These are phyloP conservation scores for Neomicropteryx cornuta DNA, from an alignment of 1,140 invertebrate species.

Conservation along the genomic window DNA sequence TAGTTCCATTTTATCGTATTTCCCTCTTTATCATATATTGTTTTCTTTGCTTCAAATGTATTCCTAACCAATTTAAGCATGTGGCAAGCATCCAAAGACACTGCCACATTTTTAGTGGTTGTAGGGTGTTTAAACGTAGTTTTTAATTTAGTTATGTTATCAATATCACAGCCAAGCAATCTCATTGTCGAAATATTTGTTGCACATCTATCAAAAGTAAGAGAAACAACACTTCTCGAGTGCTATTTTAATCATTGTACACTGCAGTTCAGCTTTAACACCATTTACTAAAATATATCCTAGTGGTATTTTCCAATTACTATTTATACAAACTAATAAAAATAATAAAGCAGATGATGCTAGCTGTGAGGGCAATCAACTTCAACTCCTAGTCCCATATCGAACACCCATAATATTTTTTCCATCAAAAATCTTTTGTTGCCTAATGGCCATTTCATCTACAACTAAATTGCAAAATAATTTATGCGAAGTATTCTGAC, in stretches of 20 bases:
- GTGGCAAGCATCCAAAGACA: constrained; percentile 15
- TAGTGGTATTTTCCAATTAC: too few species aligned
- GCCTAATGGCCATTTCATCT: constrained; percentile 19
- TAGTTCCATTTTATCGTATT: constrained; percentile 10
- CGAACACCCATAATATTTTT: constrained; percentile 18
- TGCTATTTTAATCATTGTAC: constrained; percentile 15
- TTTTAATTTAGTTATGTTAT: constrained; percentile 10
- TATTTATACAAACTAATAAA: constrained; percentile 20
- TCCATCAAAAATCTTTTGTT: constrained; percentile 15
- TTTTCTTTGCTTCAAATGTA: constrained; percentile 10
- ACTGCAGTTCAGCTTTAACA: constrained; percentile 14
- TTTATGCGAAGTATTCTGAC: constrained; percentile 6
- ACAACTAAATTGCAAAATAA: constrained; percentile 15
- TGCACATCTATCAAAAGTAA: constrained; percentile 22
- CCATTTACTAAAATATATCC: constrained; percentile 15
- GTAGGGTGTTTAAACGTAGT: constrained; percentile 15
- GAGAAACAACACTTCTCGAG: constrained; percentile 16
- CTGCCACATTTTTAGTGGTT: constrained; percentile 11
- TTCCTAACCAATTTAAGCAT: constrained; percentile 18
- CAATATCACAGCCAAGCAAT: constrained; percentile 16
- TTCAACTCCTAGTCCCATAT: constrained; percentile 14
- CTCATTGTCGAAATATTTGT: constrained; percentile 16
- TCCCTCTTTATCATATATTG: constrained; percentile 6
- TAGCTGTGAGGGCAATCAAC: constrained; percentile 15
- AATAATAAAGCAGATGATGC: constrained; percentile 25